Evolutionary conservation across 35 echinoderm and acorn worm genomes (phyloP), one percentile per base, ranked within the genome.

Genomic region (Ophiothrix spiculata): DNA sequence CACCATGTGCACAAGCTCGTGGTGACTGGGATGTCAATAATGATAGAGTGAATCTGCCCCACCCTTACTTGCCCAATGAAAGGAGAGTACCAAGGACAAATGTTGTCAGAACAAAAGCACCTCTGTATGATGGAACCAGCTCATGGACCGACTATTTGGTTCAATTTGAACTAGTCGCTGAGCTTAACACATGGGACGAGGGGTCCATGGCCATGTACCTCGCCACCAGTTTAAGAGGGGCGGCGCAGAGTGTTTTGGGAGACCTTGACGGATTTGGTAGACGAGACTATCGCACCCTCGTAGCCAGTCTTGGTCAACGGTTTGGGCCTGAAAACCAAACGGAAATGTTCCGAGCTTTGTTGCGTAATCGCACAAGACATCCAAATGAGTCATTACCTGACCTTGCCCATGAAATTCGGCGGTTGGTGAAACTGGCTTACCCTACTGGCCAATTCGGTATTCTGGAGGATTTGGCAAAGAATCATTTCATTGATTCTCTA

Each of bases 401-500:
- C 25, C 38, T 91, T 15, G 89, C 89, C 17, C 82, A 79, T 36
- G 82, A 76, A 14, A 41, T 91, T 1, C n/a, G 46, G 35, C 82
- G 56, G 8, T 41, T 91, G 31, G 33, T 79, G 1, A 1, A 39
- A 1, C 75, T 16, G 11, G 89, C 89, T 4, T 91, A 91, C 40
- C 79, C 78, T 1, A 36, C 69, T 31, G 87, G 45, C 31, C 19
- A 39, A 17, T 31, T 36, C 0, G 80, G 63, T 4, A 74, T 89
- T n/a, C 83, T 32, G 49, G 39, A 81, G 11, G 42, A 38, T 15
- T 41, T 88, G 39, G 63, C 31, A 84, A 88, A 88, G 31, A 38
- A 90, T n/a, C 82, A 77, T 39, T 90, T 90, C 63, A 80, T 90
- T 37, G 88, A 90, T 39, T 80, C 88, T 13, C 73, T 90, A 38